Evolutionary conservation across 2,888 invertebrate genomes (phyloP).

Genomic region (Chymomyza fuscimana): DNA sequence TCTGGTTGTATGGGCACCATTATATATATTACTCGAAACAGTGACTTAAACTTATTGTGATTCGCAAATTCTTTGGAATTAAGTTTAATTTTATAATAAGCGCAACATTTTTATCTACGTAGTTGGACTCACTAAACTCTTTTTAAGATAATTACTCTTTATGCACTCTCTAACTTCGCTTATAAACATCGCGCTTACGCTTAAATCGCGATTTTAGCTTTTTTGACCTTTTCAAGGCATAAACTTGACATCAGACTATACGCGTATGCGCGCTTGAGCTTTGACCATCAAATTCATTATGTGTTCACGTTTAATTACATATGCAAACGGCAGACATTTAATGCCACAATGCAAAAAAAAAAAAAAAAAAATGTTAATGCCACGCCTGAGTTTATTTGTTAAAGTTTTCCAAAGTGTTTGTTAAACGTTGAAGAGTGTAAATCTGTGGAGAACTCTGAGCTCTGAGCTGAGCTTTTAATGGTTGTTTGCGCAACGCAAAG

Average conservation of each 20-base stretch:
- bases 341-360: slow-evolving; percentile 22
- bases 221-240: background rate
- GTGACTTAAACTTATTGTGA: too few species aligned
- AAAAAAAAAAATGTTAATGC: slow-evolving; percentile 29
- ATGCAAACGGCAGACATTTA: slow-evolving; percentile 26
- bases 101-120: too few species aligned
- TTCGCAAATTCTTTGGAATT: too few species aligned
- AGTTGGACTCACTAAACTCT: too few species aligned
- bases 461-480: slow-evolving; percentile 56
- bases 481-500: slow-evolving; percentile 57
- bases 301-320: slow-evolving; percentile 56
- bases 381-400: slow-evolving; percentile 35
- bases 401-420: slow-evolving; percentile 54
- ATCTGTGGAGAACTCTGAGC: slow-evolving; percentile 38
- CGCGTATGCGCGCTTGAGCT: background rate
- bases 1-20: too few species aligned
- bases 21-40: too few species aligned
- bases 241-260: background rate
- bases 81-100: too few species aligned
- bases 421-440: slow-evolving; percentile 54
- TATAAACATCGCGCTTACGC: too few species aligned
- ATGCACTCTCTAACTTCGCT: too few species aligned
- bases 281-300: slow-evolving; percentile 59
- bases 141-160: too few species aligned
- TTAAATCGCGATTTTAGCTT: background rate